Evolutionary conservation across 1,140 invertebrate genomes (phyloP), one percentile per base, ranked within the genome.

Genomic region (Mya arenaria): DNA sequence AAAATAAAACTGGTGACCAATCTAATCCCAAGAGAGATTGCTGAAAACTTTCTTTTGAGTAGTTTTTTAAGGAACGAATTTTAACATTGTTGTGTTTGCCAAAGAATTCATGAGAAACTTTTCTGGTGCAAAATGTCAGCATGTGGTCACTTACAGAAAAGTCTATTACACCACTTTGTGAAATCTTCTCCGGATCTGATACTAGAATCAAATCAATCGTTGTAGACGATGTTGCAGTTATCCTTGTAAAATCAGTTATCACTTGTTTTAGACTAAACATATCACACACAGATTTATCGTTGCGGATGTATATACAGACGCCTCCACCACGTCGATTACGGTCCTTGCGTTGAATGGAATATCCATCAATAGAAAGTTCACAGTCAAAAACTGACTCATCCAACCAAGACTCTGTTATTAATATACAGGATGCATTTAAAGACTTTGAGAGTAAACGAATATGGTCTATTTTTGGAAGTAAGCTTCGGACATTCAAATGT

Each of bases 401-500:
- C 6, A 63, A 34, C 60, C 60, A 63, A 63, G 60, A 34, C 28
- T 63, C 60, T n/a, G 60, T 34, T 63, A 63, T 34, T 19, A 25
- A 63, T 5, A 63, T 30, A 34, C 60, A 13, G 36, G 60, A 28
- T 30, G 60, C 15, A 28, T 63, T 68, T 28, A 15, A 10, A 17
- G 39, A 41, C n/a, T 32, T 39, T 10, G 34, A 34, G 10, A 68
- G 28, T 68, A 68, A 68, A 39, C 65, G 32, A 44, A 68, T 41
- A 28, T 44, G 23, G 19, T 68, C 65, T n/a, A 68, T 15, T 68
- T 68, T 68, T 17, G 65, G 65, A 32, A 68, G 23, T n/a, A 68
- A 28, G 44, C 65, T 68, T 15, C 65, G 15, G 19, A 34, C 28
- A 32, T 68, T 68, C 39, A 68, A n/a, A 68, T 68, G 65, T 41